Evolutionary conservation across 1,140 invertebrate genomes (phyloP).

Genomic region (Lerema accius): DNA sequence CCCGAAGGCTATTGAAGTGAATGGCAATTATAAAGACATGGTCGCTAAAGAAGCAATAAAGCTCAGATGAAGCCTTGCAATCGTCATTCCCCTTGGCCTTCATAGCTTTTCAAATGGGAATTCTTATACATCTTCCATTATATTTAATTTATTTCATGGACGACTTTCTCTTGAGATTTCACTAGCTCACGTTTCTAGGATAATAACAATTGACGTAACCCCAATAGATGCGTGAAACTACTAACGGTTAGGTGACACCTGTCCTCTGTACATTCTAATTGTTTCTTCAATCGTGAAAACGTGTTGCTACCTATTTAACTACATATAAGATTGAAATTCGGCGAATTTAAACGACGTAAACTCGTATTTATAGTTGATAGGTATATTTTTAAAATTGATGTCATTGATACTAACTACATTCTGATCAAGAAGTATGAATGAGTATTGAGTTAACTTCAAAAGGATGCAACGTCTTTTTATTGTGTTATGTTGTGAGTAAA

Average conservation of each 20-base stretch:
- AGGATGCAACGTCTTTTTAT: no score
- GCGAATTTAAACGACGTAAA: background rate
- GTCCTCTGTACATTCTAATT: conserved; percentile 7
- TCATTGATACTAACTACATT: no score
- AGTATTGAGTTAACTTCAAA: no score
- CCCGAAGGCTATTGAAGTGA: conserved; percentile 37
- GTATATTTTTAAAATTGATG: no score
- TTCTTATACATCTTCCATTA: conserved; percentile 38
- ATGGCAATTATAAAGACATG: conserved; percentile 47
- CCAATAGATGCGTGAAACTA: conserved; percentile 9
- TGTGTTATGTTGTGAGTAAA: no score
- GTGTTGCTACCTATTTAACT: background rate
- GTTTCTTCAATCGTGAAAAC: conserved; percentile 2
- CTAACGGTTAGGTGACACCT: conserved; percentile 1
- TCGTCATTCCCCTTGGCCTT: conserved; percentile 57
- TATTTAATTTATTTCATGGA: background rate
- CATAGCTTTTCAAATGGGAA: conserved; percentile 55
- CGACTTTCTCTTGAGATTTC: conserved; percentile 20
- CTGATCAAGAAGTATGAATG: background rate
- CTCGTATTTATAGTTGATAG: no score
- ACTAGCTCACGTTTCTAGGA: conserved; percentile 20
- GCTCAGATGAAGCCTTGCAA: conserved; percentile 52
- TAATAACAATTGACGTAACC: conserved; percentile 25
- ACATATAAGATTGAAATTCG: background rate
- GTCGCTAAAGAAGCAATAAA: conserved; percentile 54